Evolutionary conservation across 2,888 invertebrate genomes (phyloP), one percentile per base, ranked within the genome.

Genomic region (Octonoba sinensis): DNA sequence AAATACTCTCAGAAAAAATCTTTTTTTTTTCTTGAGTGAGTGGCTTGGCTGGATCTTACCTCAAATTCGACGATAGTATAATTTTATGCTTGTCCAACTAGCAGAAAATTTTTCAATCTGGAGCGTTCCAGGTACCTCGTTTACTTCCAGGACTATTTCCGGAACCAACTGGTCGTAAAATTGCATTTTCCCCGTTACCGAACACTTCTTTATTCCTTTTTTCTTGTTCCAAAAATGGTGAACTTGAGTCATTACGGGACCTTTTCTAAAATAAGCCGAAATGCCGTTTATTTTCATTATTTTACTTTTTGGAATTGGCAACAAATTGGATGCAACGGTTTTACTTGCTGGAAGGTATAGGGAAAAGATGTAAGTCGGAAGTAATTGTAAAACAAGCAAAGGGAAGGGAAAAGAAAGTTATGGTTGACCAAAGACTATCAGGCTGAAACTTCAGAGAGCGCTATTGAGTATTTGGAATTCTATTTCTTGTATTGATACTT

Each of bases 61-160:
- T 27, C 65, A 66, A 66, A 71, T 64, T 57, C 47, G 47, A 56
- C 66, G 65, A 72, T 79, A 73, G 79, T 79, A 79, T 79, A 79
- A 79, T 79, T 79, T 79, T 79, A 79, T 79, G 79, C 79, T 79
- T 66, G 72, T 67, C 79, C 79, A 79, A 79, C 72, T 79, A 79
- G 79, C 79, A 79, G 79, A 79, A 72, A 79, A 79, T 51, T 79
- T 79, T 79, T 79, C 79, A 79, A 79, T 79, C 79, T 72, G 73
- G 66, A 57, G 24, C 54, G 57, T 73, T 60, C 59, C 67, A 67
- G 72, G 79, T 65, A 60, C 36, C 67, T 59, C 59, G 57, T 78
- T 78, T 78, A 60, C 72, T 54, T 51, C 36, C 54, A 60, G 70
- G 60, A 82, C 82, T 64, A 82, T 82, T 82, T 82, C 82, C 75